phyloP scores from a whole-genome alignment of 2,113 vertebrate species.

The Tinamus guttatus region DNA sequence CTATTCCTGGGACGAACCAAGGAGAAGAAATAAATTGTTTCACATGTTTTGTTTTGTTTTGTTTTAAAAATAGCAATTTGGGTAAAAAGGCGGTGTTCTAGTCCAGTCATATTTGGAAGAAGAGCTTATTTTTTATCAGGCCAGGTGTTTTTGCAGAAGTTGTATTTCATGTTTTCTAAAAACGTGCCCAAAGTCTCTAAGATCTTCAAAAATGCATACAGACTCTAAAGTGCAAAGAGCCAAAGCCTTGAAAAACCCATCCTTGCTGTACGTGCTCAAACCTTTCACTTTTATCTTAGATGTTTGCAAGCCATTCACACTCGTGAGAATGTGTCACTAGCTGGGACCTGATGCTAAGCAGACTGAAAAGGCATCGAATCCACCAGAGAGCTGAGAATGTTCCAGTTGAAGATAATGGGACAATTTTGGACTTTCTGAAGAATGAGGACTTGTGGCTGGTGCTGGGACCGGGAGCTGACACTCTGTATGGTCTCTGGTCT shows the following conservation, averaged over 20 bases:
- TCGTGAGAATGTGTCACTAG: neutral
- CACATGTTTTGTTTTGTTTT: too few species aligned
- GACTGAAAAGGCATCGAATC: neutral
- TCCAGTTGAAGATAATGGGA: neutral
- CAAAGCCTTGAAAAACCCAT: neutral
- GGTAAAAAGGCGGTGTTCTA: neutral
- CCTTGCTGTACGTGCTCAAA: accelerated
- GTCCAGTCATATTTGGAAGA: neutral
- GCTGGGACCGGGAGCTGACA: neutral
- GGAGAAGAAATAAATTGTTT: neutral
- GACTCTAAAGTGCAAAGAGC: neutral
- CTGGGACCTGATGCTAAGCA: neutral
- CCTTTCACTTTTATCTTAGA: neutral
- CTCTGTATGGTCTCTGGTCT: neutral
- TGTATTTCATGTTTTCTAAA: neutral
- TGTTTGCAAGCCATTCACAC: neutral
- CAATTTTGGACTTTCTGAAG: neutral
- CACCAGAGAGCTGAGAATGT: accelerated
- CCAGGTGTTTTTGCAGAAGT: neutral
- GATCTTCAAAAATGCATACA: neutral
- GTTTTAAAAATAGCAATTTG: neutral
- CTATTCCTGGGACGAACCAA: neutral
- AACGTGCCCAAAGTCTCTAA: neutral
- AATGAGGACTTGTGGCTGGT: neutral
- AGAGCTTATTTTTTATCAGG: neutral